These are phyloP conservation scores for Altica lythri DNA, from an alignment of 2,888 invertebrate genomes.

Conservation along the genomic window DNA sequence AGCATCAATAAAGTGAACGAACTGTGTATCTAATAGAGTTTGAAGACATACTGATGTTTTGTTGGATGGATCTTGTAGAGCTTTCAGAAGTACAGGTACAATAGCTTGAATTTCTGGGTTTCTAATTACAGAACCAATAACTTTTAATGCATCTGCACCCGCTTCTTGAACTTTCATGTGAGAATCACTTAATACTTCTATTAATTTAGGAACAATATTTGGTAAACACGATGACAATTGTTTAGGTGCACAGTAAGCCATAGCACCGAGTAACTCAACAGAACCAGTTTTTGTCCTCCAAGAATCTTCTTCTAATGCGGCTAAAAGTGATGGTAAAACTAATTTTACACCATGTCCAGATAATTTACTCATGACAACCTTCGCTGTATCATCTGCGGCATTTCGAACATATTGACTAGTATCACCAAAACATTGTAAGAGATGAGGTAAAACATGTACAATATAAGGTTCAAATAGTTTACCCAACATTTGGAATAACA, in stretches of 20 bases:
- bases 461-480: conserved; percentile 98
- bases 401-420: conserved; percentile 92
- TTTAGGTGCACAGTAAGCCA: conserved; percentile 99
- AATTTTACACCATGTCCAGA: conserved; percentile 98
- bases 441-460: conserved; percentile 93
- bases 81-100: conserved; percentile 83
- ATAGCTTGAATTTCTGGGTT: conserved; percentile 98
- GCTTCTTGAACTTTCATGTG: conserved; percentile 94
- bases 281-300: conserved; percentile 99
- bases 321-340: conserved; percentile 89
- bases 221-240: conserved; percentile 97
- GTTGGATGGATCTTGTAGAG: conserved; percentile 94
- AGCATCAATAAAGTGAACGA: conserved; percentile 99
- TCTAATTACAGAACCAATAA: conserved; percentile 96
- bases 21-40: conserved; percentile 91
- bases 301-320: conserved; percentile 95
- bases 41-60: conserved; percentile 94
- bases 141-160: conserved; percentile 92
- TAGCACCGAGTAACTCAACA: conserved; percentile 93
- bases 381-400: conserved; percentile 95
- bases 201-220: conserved; percentile 96
- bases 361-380: conserved; percentile 92
- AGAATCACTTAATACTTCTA: conserved; percentile 95
- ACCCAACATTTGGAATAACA: conserved; percentile 92
- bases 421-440: conserved; percentile 95